phyloP scores from a whole-genome alignment of 2,113 vertebrate genomes.

The Pleuronectes platessa region DNA sequence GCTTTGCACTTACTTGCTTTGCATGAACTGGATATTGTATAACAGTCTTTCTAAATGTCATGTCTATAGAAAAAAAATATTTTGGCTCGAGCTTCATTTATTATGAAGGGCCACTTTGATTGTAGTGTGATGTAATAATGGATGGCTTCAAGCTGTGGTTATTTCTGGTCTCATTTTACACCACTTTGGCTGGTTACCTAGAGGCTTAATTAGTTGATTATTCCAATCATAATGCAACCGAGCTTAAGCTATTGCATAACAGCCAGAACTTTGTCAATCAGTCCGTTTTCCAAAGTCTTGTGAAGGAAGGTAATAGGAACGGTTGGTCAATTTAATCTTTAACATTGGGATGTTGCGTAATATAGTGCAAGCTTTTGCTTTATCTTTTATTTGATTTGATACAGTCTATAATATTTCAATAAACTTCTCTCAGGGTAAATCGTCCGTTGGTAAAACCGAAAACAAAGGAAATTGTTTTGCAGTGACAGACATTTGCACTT shows the following conservation, averaged over 20 bases:
- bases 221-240: conserved; percentile 13
- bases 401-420: too few relatives aligned
- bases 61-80: not conserved
- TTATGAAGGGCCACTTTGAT: not conserved
- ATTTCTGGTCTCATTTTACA: not conserved
- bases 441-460: too few relatives aligned
- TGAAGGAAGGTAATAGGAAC: not conserved
- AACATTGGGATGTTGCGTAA: not conserved
- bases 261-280: conserved; percentile 20
- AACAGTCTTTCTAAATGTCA: conserved; percentile 5
- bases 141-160: conserved; percentile 5
- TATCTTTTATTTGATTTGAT: too few relatives aligned
- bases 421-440: too few relatives aligned
- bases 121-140: conserved; percentile 20
- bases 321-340: conserved; percentile 11
- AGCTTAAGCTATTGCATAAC: conserved; percentile 42
- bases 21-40: conserved; percentile 20
- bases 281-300: conserved; percentile 5
- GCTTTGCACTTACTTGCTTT: not conserved
- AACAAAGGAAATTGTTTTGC: too few relatives aligned
- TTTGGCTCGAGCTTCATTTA: conserved; percentile 13
- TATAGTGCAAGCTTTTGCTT: not conserved
- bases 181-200: conserved; percentile 13
- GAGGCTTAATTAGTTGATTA: conserved; percentile 20
- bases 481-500: too few relatives aligned